A percentile compares a stretch with the other conserved stretches of the same genome.
Evolutionary conservation across 2,797 vertebrate genomes (phyloP).

Genomic region (Gymnothorax reevesii): DNA sequence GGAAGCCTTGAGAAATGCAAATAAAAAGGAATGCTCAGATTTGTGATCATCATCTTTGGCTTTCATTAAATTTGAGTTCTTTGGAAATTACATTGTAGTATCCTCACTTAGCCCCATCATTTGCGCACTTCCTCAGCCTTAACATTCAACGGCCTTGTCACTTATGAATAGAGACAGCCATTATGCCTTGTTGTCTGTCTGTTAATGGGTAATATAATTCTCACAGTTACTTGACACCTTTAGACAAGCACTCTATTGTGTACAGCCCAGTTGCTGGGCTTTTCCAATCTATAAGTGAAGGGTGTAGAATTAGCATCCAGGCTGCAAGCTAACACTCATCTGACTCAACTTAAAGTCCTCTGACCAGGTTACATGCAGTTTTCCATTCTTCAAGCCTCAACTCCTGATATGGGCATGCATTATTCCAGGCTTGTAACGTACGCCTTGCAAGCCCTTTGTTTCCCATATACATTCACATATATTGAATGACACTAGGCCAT

Average conservation of each 20-base stretch:
- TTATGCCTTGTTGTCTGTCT: background rate
- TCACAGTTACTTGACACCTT: background rate
- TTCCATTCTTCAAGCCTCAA: constrained; percentile 33
- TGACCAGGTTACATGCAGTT: background rate
- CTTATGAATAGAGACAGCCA: background rate
- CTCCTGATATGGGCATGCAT: constrained; percentile 43
- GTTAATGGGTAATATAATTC: background rate
- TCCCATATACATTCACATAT: constrained; percentile 45
- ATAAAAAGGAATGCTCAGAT: too few relatives aligned
- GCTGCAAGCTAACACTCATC: background rate
- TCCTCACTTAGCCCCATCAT: background rate
- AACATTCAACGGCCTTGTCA: constrained; percentile 7
- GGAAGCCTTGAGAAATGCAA: too few relatives aligned
- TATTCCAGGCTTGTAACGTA: constrained; percentile 53
- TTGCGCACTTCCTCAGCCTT: background rate
- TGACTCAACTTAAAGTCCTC: constrained; percentile 24
- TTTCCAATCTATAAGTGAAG: background rate
- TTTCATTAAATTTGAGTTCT: too few relatives aligned
- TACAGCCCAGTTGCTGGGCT: background rate
- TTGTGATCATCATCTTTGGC: too few relatives aligned
- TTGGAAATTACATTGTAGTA: background rate
- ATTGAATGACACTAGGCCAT: constrained; percentile 59
- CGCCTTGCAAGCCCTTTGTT: constrained; percentile 39
- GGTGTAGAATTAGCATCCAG: background rate
- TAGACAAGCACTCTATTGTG: background rate